Base-by-base conservation (phyloP, 2,797 vertebrate species). In the Schizopygopsis malacanthus region DNA sequence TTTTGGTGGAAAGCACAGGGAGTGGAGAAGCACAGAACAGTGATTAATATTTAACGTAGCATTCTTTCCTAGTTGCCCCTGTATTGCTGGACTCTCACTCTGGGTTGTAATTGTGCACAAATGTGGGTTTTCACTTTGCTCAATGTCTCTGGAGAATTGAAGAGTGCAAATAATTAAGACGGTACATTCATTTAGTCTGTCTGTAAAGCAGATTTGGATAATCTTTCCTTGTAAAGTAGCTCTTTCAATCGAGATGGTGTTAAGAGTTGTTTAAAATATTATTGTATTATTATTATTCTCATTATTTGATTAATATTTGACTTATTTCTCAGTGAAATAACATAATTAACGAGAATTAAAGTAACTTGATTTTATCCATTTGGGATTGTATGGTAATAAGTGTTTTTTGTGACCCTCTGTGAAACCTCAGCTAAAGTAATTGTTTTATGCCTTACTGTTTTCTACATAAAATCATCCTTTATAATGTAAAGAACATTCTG, bases 111-210 rank as follows among this genome's bases (percentile, higher is more conserved):
- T 33, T 71, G 50, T 41, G 8, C 37, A 39, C 67, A 28, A 82
- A 87, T 89, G 81, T 89, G 76, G 90, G 89, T 92, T 92, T 92
- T 90, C 90, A 89, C 76, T 81, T 90, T 87, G 61, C 86, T 93
- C 89, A 90, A 79, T 89, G 84, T 82, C 78, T 88, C 69, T 89
- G 61, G 61, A 63, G 61, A 63, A 15, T 25, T 3, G 6, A 28
- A 28, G 88, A 52, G 28, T 54, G 28, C 47, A 20, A 37, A 13
- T 37, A 76, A 54, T 54, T 7, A 22, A 28, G 12, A 61, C 4
- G 56, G 22, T 11, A 61, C n/a, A 4, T 75, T 33, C 11, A 50
- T 33, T 52, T 25, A 6, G n/a, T 18, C 52, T 20, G 20, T 56
- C 11, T 76, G 3, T 76, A 8, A 54, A 76, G 0, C 10, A 1